Evolutionary conservation across 1,140 invertebrate genomes (phyloP), one percentile per base, ranked within the genome.

Genomic region (Bombus affinis): DNA sequence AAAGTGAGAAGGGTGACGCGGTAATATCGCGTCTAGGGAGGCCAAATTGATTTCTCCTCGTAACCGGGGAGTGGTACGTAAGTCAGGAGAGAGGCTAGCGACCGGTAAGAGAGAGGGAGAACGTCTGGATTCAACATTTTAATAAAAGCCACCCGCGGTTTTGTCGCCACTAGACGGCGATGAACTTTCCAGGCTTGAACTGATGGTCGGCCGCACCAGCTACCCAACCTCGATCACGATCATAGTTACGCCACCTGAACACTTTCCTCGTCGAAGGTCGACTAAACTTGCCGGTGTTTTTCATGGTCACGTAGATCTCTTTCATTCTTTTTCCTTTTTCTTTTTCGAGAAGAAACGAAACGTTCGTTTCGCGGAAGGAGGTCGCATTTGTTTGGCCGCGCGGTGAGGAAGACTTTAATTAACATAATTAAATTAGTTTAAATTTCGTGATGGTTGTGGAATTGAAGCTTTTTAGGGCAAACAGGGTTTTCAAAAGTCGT

Each of bases 131-230:
- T 92, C 88, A 91, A 93, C 90, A 91, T 92, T 92, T 93, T 93
- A 92, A 93, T 93, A 93, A 93, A 92, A 89, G 88, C 82, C 88
- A 91, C 84, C 89, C 90, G 91, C 77, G 92, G 91, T 93, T 93
- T 92, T 92, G 92, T 92, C 92, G 92, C 82, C 91, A 72, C 65
- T 59, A 57, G 39, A 59, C 62, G 28, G 37, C 81, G 86, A 87
- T 85, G 83, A 87, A 87, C 77, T 87, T 87, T 85, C 73, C 62
- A 70, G 37, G 72, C 74, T 73, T n/a, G 28, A 77, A 78, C 37
- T 32, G 66, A 78, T 68, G 59, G 59, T 66, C n/a, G 47, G 70
- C 44, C 82, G 32, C 62, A 25, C n/a, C 39, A 44, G 22, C 2
- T 42, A 66, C n/a, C 37, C 37, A 28, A 66, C 44, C 57, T 35